Conservation (phyloP, 2,888 invertebrate species). For the Lottia gigantea region DNA sequence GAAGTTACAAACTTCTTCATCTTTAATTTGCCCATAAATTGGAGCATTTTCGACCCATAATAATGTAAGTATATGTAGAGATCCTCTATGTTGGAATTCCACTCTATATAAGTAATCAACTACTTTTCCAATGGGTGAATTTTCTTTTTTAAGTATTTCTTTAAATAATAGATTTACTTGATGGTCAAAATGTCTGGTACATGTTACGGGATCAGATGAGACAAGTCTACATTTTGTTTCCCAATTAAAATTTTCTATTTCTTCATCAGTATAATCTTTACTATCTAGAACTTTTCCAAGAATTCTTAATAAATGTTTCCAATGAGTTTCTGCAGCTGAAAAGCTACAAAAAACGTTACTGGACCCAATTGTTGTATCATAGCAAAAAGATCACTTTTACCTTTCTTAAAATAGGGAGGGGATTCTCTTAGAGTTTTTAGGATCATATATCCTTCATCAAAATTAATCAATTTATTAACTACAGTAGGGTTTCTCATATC, state of each 20-base stretch:
- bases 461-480: background rate
- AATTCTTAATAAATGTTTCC: slow-evolving; percentile 13
- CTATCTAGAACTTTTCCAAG: slow-evolving; percentile 27
- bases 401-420: slow-evolving; percentile 12
- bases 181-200: slow-evolving; percentile 41
- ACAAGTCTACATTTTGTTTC: slow-evolving; percentile 34
- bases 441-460: slow-evolving; percentile 23
- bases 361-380: slow-evolving; percentile 37
- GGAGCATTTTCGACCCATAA: slow-evolving; percentile 37
- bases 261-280: slow-evolving; percentile 20
- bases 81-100: slow-evolving; percentile 44
- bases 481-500: background rate
- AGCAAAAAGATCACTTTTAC: slow-evolving; percentile 29
- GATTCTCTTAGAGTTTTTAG: slow-evolving; percentile 24
- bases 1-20: slow-evolving; percentile 27
- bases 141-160: slow-evolving; percentile 14
- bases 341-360: slow-evolving; percentile 35
- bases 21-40: slow-evolving; percentile 25
- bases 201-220: slow-evolving; percentile 41
- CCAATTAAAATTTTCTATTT: slow-evolving; percentile 28
- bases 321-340: slow-evolving; percentile 35
- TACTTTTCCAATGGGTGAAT: slow-evolving; percentile 35
- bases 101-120: slow-evolving; percentile 38
- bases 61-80: slow-evolving; percentile 41
- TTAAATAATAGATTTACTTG: slow-evolving; percentile 33